Evolutionary conservation across 37 sponge, comb jelly and placozoan species (phyloP), one percentile per base, ranked within the genome.

Genomic region (Hexactinellida sp.): DNA sequence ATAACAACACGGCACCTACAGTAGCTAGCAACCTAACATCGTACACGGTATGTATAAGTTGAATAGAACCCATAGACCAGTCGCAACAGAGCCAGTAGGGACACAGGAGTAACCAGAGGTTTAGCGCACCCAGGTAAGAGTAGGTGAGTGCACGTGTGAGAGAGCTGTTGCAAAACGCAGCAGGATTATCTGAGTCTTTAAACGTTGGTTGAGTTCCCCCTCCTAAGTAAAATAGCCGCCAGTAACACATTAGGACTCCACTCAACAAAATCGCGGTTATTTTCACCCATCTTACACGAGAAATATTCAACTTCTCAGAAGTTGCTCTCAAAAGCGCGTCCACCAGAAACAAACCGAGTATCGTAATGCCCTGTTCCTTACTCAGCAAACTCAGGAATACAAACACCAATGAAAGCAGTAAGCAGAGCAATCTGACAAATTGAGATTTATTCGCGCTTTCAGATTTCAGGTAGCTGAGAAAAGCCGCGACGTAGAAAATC

Each of bases 21-120:
- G 89, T 88, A 0, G 23, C 51, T 9, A 93, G 24, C 51, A 93
- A 91, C 38, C 97, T 84, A 0, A 35, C 1, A 37, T 96, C 97
- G 24, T 38, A 10, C 21, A 91, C 0, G 0, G 54, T 10, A 21
- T 90, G 36, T 0, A 96, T 47, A 0, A 92, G 85, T 32, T 89
- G 92, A 0, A 96, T 88, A 39, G 92, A 87, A 28, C 89, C 94
- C 97, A 96, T 96, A 13, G 97, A 96, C 97, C 97, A 96, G 82
- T 96, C 97, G 83, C 87, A 90, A 71, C 94, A 92, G 24, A 96
- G 92, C 24, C 55, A 38, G 32, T 84, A 85, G 36, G 97, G 97
- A 41, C 85, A 92, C 37, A 96, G 85, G 23, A 96, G 90, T 0
- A 93, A 54, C 91, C 91, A 93, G 21, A 88, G 28, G 85, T 94